Conservation (phyloP, 2,888 invertebrate genomes). For the Cephus nigrinus region DNA sequence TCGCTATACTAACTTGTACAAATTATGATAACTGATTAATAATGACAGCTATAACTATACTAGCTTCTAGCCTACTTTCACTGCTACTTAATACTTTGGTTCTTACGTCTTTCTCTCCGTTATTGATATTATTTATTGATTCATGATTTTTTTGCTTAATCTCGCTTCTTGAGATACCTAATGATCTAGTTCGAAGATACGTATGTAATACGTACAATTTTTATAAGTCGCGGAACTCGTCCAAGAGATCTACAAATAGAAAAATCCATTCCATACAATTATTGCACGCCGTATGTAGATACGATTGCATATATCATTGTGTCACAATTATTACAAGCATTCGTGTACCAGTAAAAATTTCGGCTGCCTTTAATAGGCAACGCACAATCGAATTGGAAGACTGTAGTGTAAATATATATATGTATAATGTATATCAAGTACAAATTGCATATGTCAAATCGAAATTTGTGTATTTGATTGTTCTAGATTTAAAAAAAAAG, state of each 20-base stretch:
- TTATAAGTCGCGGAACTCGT: not conserved
- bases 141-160: not conserved
- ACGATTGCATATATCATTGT: not conserved
- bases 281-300: not conserved
- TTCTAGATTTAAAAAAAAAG: not conserved
- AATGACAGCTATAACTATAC: not conserved
- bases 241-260: not conserved
- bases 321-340: not conserved
- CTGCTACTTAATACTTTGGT: slow-evolving; percentile 51
- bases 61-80: not conserved
- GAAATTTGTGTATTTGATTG: not conserved
- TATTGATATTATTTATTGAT: not conserved
- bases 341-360: not conserved
- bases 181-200: not conserved
- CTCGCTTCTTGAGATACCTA: not conserved
- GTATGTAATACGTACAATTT: not conserved
- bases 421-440: not conserved
- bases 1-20: not conserved
- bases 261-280: not conserved
- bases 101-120: slow-evolving; percentile 29
- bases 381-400: slow-evolving; percentile 24
- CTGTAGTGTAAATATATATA: slow-evolving; percentile 15
- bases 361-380: not conserved
- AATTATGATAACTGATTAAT: not conserved
- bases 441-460: not conserved